Evolutionary conservation across 1,140 invertebrate species (phyloP), one percentile per base, ranked within the genome.

Genomic region (Drosophila carrolli): DNA sequence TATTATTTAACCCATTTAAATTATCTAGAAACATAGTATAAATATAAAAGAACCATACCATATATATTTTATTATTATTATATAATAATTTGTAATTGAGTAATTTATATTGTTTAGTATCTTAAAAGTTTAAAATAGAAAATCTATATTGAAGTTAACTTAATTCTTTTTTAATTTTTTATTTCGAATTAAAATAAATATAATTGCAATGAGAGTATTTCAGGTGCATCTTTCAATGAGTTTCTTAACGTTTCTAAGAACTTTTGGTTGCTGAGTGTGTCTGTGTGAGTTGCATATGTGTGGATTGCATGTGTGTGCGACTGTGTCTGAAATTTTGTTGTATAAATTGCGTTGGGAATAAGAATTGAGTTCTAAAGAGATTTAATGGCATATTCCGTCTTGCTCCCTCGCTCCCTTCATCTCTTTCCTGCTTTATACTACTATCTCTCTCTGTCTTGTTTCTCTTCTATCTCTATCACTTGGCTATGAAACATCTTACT

Each of bases 341-440:
- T 90, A 90, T 90, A 90, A 90, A 90, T 90, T 90, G 85, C 81
- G 78, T 85, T 90, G 85, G 85, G 85, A 88, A 90, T 90, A 90
- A 90, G 81, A 90, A 90, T 90, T 90, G 81, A 90, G 85, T 90
- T 90, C 85, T 90, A 85, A 90, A 90, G 85, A 90, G 85, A 90
- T 90, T 90, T 90, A 90, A 90, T 90, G 85, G 86, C 78, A 78
- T 68, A 47, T 71, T 63, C 79, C 54, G 47, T 77, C 83, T 68
- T 59, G 35, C 66, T 73, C 60, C 50, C 14, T 13, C 10, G 50
- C 14, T 13, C 10, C 29, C 35, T 29, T 16, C 32, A n/a, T 58
- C 73, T 58, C 40, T 50, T 37, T 60, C 10, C 9, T 16, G 10
- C 29, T 38, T 14, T 4, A 7, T 16, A 5, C n/a, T 14, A 6